These are phyloP conservation scores for Toxostoma redivivum DNA, from an alignment of 2,113 vertebrate species.

Conservation along the genomic window DNA sequence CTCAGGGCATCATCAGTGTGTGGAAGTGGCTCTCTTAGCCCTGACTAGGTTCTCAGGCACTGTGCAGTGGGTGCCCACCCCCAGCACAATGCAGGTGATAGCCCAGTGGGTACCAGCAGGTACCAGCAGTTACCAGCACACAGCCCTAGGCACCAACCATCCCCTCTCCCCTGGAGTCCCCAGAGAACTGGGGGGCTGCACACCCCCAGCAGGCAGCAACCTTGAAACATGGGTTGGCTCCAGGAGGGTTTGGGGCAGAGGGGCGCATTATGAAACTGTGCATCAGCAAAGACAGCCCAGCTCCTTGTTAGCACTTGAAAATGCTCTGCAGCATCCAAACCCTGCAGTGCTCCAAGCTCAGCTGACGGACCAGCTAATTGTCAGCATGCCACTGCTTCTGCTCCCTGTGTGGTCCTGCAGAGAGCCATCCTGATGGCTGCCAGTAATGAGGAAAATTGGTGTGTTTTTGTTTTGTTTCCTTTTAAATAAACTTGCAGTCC, in stretches of 20 bases:
- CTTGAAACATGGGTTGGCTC: neutral
- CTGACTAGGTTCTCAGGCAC: neutral
- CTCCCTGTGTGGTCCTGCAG: constrained; percentile 49
- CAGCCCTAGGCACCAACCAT: too few species aligned
- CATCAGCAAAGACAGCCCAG: neutral
- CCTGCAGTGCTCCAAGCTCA: neutral
- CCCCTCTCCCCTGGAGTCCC: neutral
- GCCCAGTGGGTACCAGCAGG: neutral
- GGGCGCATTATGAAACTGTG: fast-evolving
- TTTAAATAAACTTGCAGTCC: constrained; percentile 45
- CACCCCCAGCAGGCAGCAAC: fast-evolving
- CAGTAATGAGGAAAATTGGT: constrained; percentile 17
- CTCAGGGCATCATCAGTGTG: neutral
- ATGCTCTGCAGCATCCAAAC: neutral
- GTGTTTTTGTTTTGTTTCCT: constrained; percentile 35
- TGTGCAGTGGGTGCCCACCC: fast-evolving
- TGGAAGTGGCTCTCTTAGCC: fast-evolving
- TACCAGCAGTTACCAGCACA: neutral
- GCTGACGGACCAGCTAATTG: neutral
- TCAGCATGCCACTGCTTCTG: neutral
- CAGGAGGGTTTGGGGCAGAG: neutral
- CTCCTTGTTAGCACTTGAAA: neutral
- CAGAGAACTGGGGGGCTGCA: neutral
- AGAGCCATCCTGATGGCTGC: neutral
- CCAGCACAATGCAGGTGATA: fast-evolving